Base-by-base conservation (phyloP, 2,797 vertebrate species). In the Necrosyrtes monachus region DNA sequence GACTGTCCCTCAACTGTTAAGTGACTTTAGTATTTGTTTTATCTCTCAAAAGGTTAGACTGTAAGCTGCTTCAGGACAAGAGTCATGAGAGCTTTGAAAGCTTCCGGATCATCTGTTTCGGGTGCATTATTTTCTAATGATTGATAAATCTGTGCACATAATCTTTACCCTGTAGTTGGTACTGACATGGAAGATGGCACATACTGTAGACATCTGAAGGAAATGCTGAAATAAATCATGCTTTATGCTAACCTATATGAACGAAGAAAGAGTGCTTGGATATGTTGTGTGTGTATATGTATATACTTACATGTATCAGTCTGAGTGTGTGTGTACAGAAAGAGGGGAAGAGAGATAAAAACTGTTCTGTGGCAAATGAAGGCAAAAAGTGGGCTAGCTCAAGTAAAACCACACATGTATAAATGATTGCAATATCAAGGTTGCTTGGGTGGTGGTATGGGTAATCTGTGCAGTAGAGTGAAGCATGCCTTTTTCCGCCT, bases 271-370 rank as follows among this genome's bases (percentile, higher is more conserved):
- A 68, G 57, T 81, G 69, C 43, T 62, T 37, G 41, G 33, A 30
- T 48, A 10, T 83, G 54, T 73, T 20, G 4, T 45, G 50, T 89
- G 33, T 37, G 12, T 25, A 1, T 22, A 10, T 12, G 15, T 27
- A 5, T 31, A 5, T 53, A 22, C 10, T 72, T 79, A 8, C 0
- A 4, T 51, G 28, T 43, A 7, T 35, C 25, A 48, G 5, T 33
- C 23, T 83, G 20, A 27, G 45, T 87, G 59, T 13, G 11, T 30
- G 37, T 27, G 17, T 74, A 4, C 3, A 6, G 6, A 45, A 30
- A 45, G 33, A 45, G 31, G 8, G 13, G 5, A 27, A 35, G n/a
- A 53, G 25, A 45, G 41, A 9, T 3, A 7, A 46, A 48, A 82
- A 60, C 8, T 14, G 7, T 19, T 72, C 39, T 28, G 25, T 77